phyloP scores from a whole-genome alignment of 2,888 invertebrate species.

The Sympetrum striolatum region DNA sequence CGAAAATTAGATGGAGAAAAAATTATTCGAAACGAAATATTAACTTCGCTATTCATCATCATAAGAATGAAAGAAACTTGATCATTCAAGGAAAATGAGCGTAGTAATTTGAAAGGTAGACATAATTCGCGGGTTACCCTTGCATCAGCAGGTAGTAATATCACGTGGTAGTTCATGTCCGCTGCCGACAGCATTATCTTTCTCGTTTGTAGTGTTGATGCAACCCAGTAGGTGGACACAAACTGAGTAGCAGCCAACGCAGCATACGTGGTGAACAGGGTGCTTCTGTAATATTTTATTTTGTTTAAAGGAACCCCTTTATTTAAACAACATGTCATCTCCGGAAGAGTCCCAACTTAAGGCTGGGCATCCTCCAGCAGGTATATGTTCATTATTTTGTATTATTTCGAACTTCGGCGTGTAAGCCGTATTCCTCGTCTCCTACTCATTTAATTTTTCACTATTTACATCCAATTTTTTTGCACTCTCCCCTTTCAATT shows the following conservation, averaged over 20 bases:
- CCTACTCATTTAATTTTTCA: conserved; percentile 43
- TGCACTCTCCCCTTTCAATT: conserved; percentile 47
- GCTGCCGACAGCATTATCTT: neutral
- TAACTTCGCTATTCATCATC: too few species aligned
- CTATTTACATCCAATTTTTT: conserved; percentile 47
- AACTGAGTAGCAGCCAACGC: neutral
- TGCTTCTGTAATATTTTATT: neutral
- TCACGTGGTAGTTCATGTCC: too few species aligned
- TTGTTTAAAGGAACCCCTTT: neutral
- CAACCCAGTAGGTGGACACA: conserved; percentile 3
- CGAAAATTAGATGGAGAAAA: too few species aligned
- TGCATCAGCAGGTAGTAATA: too few species aligned
- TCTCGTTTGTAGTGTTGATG: neutral
- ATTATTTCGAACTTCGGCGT: conserved; percentile 15
- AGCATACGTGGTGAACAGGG: conserved; percentile 21
- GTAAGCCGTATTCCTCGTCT: conserved; percentile 33
- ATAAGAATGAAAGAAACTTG: too few species aligned
- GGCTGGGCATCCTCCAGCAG: conserved; percentile 90
- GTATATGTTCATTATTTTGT: conserved; percentile 62
- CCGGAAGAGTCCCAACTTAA: conserved; percentile 76
- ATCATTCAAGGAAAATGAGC: too few species aligned
- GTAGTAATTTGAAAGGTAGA: too few species aligned
- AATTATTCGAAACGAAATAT: too few species aligned
- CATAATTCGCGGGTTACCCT: too few species aligned
- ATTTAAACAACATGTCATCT: conserved; percentile 59